Percentiles rank a stretch among this genome's conserved stretches.
phyloP scores from a whole-genome alignment of 2,113 vertebrate species.

The Ptilonorhynchus violaceus region DNA sequence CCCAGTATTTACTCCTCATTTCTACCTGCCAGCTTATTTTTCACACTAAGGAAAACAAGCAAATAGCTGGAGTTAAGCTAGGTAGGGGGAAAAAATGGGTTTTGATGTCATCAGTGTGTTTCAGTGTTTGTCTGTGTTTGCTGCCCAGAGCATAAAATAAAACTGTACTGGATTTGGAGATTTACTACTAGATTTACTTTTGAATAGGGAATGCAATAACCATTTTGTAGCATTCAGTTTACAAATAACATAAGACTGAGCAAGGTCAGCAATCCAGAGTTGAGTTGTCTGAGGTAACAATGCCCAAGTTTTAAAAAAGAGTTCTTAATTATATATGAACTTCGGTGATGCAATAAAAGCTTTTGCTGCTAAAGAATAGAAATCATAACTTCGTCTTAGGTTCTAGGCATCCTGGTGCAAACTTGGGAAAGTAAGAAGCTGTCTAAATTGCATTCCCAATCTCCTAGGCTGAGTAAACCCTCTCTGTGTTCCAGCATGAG shows the following conservation, averaged over 20 bases:
- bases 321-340: background rate
- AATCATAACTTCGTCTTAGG: background rate
- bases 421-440: background rate
- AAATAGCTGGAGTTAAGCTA: background rate
- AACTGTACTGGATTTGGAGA: background rate
- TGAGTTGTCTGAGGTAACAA: background rate
- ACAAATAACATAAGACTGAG: background rate
- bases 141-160: background rate
- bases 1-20: background rate
- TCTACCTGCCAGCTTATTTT: background rate
- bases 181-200: background rate
- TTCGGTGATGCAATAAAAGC: background rate
- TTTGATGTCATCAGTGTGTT: background rate
- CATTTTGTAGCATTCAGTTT: background rate
- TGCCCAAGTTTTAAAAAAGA: background rate
- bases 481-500: background rate
- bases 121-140: background rate
- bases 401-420: background rate
- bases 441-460: background rate
- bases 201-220: background rate
- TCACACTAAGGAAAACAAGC: background rate
- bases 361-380: background rate
- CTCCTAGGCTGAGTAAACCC: background rate
- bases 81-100: fast-evolving
- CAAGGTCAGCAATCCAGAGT: background rate